phyloP scores from a whole-genome alignment of 1,140 invertebrate species.

The Calycopis cecrops region DNA sequence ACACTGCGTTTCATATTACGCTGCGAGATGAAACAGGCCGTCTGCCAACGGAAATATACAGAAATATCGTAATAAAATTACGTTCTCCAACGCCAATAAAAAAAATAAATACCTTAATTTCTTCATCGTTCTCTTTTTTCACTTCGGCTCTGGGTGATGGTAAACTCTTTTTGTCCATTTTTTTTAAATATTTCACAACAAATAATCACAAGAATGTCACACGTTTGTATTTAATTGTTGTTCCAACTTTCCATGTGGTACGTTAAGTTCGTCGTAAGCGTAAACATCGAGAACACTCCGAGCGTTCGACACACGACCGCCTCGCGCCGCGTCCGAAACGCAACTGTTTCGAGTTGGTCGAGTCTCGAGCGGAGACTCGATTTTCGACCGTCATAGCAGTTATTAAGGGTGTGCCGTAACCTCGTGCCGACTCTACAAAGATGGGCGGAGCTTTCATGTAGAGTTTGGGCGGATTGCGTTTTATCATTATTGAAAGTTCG shows the following conservation, averaged over 20 bases:
- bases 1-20: conserved; percentile 57
- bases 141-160: conserved; percentile 54
- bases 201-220: conserved; percentile 35
- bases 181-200: conserved; percentile 31
- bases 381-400: conserved; percentile 9
- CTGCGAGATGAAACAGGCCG: conserved; percentile 51
- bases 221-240: conserved; percentile 1
- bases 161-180: conserved; percentile 57
- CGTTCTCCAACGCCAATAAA: conserved; percentile 3
- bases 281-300: conserved; percentile 41
- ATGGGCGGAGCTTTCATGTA: conserved; percentile 47
- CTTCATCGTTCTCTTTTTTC: conserved; percentile 74
- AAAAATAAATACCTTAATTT: conserved; percentile 66
- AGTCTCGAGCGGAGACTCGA: neutral
- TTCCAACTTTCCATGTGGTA: conserved; percentile 33
- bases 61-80: conserved; percentile 32
- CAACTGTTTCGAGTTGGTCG: conserved; percentile 37
- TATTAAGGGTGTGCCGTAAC: conserved; percentile 19
- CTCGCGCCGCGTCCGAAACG: conserved; percentile 33
- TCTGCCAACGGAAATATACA: conserved; percentile 44
- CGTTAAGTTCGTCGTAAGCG: conserved; percentile 41
- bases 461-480: conserved; percentile 27
- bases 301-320: conserved; percentile 21
- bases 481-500: neutral
- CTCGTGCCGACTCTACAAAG: conserved; percentile 32